Evolutionary conservation across 2,888 invertebrate genomes (phyloP).

Genomic region (Cerastis leucographa): DNA sequence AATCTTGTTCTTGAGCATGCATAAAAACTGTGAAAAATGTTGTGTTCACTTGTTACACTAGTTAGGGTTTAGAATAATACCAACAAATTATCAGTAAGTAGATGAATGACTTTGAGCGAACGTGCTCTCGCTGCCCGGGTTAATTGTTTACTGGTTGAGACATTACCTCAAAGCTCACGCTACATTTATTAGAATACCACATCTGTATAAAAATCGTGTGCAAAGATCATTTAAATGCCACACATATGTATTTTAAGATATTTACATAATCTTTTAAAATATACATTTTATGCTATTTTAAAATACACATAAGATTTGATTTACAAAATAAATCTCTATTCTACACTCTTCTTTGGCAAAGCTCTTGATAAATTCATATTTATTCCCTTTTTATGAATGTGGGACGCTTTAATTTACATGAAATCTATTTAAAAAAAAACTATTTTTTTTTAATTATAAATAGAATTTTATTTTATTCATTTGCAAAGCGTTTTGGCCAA

Average conservation of each 20-base stretch:
- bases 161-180: too few species aligned
- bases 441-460: too few species aligned
- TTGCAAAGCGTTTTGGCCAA: not conserved
- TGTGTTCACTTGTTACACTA: too few species aligned
- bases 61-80: too few species aligned
- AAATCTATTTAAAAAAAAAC: too few species aligned
- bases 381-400: conserved; percentile 40
- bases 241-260: not conserved
- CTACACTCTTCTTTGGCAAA: not conserved
- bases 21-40: not conserved
- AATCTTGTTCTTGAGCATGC: not conserved
- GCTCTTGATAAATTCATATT: conserved; percentile 15
- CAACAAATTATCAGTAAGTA: too few species aligned
- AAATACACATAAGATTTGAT: not conserved
- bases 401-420: not conserved
- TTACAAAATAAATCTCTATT: conserved; percentile 13
- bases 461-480: not conserved
- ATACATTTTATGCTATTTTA: too few species aligned
- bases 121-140: too few species aligned
- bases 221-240: not conserved
- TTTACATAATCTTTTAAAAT: not conserved
- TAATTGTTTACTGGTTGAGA: too few species aligned
- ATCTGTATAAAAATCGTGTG: not conserved
- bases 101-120: too few species aligned
- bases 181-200: too few species aligned